Evolutionary conservation across 2,888 invertebrate genomes (phyloP), one percentile per base, ranked within the genome.

Genomic region (Lysandra bellargus): DNA sequence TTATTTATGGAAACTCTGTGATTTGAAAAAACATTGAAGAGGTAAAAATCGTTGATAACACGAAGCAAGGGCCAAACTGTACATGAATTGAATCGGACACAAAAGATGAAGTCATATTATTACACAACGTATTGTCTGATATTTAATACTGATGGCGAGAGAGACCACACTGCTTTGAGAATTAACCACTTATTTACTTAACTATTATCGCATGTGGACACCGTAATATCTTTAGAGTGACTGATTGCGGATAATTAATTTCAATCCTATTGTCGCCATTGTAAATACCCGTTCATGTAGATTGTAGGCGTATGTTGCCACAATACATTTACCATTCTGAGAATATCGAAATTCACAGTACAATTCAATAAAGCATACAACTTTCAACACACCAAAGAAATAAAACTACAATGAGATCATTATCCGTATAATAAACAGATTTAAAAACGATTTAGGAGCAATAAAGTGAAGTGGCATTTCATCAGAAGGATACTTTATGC

Each of bases 401-500:
- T 79, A 74, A 79, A 73, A 76, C 64, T 80, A 80, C 80, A 81
- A 78, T 40, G 57, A 37, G 73, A 73, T 79, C 79, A 79, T 79
- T 73, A 79, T 79, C 73, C 73, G 74, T 60, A 37, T 60, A 74
- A 79, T 79, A 79, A 79, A 78, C 73, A 79, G 79, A 74, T 78
- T 60, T 73, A 74, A 74, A 79, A 60, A 57, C 73, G 74, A 69
- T 79, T 74, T 60, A 23, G 57, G 2, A 60, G 57, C 73, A 53
- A 79, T 79, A 79, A 79, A 79, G 30, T 37, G 37, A 72, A 53
- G 69, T 78, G 72, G 74, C 79, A 17, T 78, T 78, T 81, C 79
- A 81, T 80, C 78, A 78, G 77, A 81, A 78, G 80, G 81, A 81
- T 78, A 73, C 80, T 53, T 17, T 72, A 80, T 81, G 81, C 81